Conservation (phyloP, 1,140 invertebrate genomes). For the Rhagoletis zephyria region DNA sequence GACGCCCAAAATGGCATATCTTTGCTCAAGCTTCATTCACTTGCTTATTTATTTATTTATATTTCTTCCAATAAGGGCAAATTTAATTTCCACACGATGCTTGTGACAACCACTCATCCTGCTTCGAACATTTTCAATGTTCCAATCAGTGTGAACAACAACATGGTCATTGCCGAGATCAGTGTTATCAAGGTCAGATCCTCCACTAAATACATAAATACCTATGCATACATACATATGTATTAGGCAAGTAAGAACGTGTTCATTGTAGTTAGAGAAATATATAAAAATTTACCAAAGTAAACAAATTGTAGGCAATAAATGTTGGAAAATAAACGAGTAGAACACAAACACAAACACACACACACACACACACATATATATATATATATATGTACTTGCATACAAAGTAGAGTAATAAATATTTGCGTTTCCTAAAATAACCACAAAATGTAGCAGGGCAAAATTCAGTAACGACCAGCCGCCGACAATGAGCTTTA, state of each 20-base stretch:
- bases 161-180: constrained; percentile 3
- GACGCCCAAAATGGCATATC: neutral
- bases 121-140: neutral
- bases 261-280: neutral
- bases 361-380: neutral
- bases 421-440: too few species aligned
- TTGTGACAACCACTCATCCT: neutral
- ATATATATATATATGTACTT: neutral
- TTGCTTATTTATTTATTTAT: constrained; percentile 17
- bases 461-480: neutral
- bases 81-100: constrained; percentile 31
- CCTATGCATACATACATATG: too few species aligned
- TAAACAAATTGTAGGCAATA: constrained; percentile 39
- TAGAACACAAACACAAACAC: neutral
- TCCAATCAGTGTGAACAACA: constrained; percentile 17
- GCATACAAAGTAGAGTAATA: neutral
- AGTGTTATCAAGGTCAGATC: neutral
- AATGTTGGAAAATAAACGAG: constrained; percentile 24
- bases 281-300: neutral
- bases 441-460: neutral
- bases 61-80: constrained; percentile 11
- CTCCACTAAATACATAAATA: neutral
- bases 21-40: neutral
- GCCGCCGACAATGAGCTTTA: neutral
- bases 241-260: too few species aligned